Conservation (phyloP, 2,888 invertebrate genomes). For the Brachylomia viminalis region DNA sequence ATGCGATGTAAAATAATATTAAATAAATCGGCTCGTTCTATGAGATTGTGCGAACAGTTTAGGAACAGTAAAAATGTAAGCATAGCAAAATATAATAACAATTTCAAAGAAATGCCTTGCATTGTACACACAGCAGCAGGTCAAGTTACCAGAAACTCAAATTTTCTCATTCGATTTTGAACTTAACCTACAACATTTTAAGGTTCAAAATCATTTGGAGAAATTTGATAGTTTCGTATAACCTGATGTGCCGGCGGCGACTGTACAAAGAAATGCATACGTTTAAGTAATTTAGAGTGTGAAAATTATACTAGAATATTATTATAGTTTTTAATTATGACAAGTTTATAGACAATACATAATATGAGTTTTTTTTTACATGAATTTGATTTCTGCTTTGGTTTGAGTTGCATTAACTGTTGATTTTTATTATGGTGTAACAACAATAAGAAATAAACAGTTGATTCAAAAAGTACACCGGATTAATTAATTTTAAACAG, state of each 20-base stretch:
- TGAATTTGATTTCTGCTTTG: conserved; percentile 55
- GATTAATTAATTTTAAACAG: conserved; percentile 12
- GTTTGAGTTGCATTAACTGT: conserved; percentile 49
- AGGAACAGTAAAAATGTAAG: conserved; percentile 53
- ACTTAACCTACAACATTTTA: too few relatives aligned
- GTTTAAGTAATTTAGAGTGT: neutral
- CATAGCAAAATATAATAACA: conserved; percentile 31
- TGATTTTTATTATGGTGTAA: conserved; percentile 31
- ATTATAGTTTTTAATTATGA: neutral
- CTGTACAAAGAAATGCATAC: neutral
- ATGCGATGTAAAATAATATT: conserved; percentile 57
- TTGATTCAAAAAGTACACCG: conserved; percentile 17
- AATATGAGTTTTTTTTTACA: too few relatives aligned
- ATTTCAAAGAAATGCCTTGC: conserved; percentile 21
- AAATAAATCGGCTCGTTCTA: conserved; percentile 41
- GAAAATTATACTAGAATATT: neutral
- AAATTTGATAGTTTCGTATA: too few relatives aligned
- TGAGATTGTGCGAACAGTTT: conserved; percentile 57
- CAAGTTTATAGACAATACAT: conserved; percentile 23
- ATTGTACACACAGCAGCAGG: too few relatives aligned
- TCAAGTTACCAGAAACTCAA: too few relatives aligned
- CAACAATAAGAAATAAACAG: conserved; percentile 29
- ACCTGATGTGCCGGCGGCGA: too few relatives aligned
- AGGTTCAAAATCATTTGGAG: too few relatives aligned
- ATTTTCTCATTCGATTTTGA: too few relatives aligned